phyloP scores from a whole-genome alignment of 2,888 invertebrate species.

The Lobophora halterata region DNA sequence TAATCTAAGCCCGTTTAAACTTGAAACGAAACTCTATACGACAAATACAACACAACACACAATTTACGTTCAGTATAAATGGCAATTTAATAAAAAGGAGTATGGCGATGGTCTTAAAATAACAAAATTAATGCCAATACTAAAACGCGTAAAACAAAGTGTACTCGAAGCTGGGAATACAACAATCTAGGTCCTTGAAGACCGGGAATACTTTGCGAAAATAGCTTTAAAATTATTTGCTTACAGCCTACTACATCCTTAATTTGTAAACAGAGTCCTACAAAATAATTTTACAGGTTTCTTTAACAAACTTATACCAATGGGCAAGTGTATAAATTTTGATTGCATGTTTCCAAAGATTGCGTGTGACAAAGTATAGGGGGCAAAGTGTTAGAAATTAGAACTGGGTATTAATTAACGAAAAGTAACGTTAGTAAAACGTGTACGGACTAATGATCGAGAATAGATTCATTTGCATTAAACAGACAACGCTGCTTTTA shows the following conservation, averaged over 20 bases:
- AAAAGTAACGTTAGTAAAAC: conserved; percentile 74
- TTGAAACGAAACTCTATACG: conserved; percentile 9
- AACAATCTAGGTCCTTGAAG: too few relatives aligned
- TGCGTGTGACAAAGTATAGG: conserved; percentile 59
- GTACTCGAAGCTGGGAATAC: conserved; percentile 19
- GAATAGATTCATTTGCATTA: conserved; percentile 77
- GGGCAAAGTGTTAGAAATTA: conserved; percentile 48
- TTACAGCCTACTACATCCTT: conserved; percentile 5
- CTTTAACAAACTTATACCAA: conserved; percentile 9
- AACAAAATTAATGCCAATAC: conserved; percentile 16
- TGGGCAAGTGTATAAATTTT: conserved; percentile 5
- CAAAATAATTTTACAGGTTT: conserved; percentile 8
- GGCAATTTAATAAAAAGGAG: conserved; percentile 7
- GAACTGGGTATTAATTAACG: conserved; percentile 71
- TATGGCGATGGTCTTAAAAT: conserved; percentile 6
- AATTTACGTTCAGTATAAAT: conserved; percentile 5
- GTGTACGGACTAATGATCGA: conserved; percentile 76
- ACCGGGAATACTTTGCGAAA: conserved; percentile 22
- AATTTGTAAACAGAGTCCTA: conserved; percentile 4
- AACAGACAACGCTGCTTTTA: conserved; percentile 71
- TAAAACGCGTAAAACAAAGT: conserved; percentile 25
- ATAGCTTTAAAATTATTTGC: conserved; percentile 30
- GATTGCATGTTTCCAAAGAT: conserved; percentile 24
- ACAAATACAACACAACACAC: conserved; percentile 3
- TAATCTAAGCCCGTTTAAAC: conserved; percentile 7